These are phyloP conservation scores for Escarpia spicata DNA, from an alignment of 2,888 invertebrate species.

Conservation along the genomic window DNA sequence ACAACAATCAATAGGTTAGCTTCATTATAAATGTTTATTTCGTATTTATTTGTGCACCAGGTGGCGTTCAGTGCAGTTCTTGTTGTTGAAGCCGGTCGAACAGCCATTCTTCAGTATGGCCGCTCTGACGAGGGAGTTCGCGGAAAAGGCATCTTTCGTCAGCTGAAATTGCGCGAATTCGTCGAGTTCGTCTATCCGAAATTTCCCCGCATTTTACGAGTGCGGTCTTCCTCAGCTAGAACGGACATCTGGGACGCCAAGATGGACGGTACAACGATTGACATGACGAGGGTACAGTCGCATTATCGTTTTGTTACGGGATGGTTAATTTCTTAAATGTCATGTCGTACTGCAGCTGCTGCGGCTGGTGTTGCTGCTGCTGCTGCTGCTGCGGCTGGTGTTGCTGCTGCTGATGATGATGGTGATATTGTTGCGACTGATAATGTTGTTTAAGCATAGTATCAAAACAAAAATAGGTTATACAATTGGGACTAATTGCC, in stretches of 20 bases:
- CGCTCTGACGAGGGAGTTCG: neutral
- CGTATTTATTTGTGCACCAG: neutral
- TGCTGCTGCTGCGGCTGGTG: neutral
- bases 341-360: neutral
- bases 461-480: too few species aligned
- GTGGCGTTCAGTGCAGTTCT: neutral
- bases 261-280: neutral
- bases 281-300: neutral
- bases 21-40: too few species aligned
- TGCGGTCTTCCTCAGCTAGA: neutral
- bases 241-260: neutral
- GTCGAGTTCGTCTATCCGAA: neutral
- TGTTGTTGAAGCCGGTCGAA: neutral
- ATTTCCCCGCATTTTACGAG: neutral
- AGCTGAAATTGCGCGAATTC: neutral
- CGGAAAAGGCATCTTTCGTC: neutral
- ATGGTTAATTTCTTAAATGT: neutral
- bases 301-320: neutral
- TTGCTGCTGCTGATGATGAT: too few species aligned
- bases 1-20: too few species aligned
- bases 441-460: too few species aligned
- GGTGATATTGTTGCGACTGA: neutral
- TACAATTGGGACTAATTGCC: too few species aligned
- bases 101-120: neutral
- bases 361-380: neutral